phyloP scores from a whole-genome alignment of 2,113 vertebrate genomes.

The Sterrhoptilus dennistouni region DNA sequence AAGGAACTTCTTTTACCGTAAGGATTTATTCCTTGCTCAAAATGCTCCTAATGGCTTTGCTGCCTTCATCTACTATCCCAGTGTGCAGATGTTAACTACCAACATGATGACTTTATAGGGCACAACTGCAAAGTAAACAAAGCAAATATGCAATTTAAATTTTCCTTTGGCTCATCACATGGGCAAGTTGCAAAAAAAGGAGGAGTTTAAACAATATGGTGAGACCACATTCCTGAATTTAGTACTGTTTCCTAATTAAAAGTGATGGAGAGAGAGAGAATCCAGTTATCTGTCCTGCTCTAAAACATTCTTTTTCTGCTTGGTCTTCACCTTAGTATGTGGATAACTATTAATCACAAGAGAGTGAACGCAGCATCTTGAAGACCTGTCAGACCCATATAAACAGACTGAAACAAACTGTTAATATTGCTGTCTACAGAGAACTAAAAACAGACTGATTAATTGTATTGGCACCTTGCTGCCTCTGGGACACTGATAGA shows the following conservation, averaged over 20 bases:
- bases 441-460: conserved; percentile 81
- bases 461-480: conserved; percentile 73
- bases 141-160: not conserved
- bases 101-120: not conserved
- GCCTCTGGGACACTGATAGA: conserved; percentile 68
- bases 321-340: conserved; percentile 62
- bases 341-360: conserved; percentile 70
- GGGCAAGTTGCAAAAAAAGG: not conserved
- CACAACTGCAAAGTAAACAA: not conserved
- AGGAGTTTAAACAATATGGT: not conserved
- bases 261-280: not conserved
- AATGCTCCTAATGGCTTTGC: not conserved
- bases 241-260: conserved; percentile 3
- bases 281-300: conserved; percentile 50
- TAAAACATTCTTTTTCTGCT: conserved; percentile 62
- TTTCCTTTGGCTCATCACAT: not conserved
- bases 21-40: not conserved
- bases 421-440: conserved; percentile 77
- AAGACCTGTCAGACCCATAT: conserved; percentile 76
- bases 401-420: conserved; percentile 82
- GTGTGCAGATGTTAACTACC: not conserved
- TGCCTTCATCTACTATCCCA: not conserved
- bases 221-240: conserved; percentile 14
- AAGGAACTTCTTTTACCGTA: not conserved
- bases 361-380: conserved; percentile 70